Conservation (phyloP, 2,888 invertebrate genomes). For the Coleophora flavipennella region DNA sequence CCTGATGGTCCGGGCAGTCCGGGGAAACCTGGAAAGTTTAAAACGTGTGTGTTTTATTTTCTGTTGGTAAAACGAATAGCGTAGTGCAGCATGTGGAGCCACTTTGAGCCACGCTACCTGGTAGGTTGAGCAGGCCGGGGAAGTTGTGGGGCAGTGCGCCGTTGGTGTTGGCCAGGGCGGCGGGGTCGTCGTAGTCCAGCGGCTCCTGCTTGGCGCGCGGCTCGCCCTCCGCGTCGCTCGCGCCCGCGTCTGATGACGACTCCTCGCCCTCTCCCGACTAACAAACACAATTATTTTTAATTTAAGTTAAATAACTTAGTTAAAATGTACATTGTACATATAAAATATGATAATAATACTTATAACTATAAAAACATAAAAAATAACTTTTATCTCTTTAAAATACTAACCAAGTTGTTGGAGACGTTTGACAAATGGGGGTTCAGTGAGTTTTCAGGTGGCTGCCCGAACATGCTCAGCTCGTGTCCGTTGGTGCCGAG, state of each 20-base stretch:
- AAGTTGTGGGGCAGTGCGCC: slow-evolving; percentile 80
- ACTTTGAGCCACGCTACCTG: slow-evolving; percentile 67
- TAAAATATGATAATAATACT: no score
- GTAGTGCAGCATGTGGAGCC: neutral
- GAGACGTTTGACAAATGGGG: slow-evolving; percentile 69
- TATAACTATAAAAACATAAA: no score
- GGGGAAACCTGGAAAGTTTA: slow-evolving; percentile 73
- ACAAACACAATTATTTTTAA: no score
- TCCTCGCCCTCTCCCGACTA: slow-evolving; percentile 77
- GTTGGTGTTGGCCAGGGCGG: slow-evolving; percentile 76
- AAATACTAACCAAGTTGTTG: slow-evolving; percentile 67
- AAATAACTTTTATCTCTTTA: no score
- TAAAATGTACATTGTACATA: no score
- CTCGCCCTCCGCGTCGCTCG: slow-evolving; percentile 79
- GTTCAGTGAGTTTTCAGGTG: slow-evolving; percentile 81
- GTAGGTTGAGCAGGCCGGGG: slow-evolving; percentile 85
- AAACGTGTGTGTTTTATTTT: no score
- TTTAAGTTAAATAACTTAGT: no score
- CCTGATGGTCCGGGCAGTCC: slow-evolving; percentile 88
- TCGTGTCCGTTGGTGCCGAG: slow-evolving; percentile 76
- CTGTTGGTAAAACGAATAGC: no score
- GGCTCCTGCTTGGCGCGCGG: slow-evolving; percentile 81
- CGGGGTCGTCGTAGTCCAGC: slow-evolving; percentile 79
- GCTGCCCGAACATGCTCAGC: slow-evolving; percentile 82
- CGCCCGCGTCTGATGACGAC: slow-evolving; percentile 87